These are phyloP conservation scores for Crepidodera aurea DNA, from an alignment of 2,888 invertebrate genomes.

Conservation along the genomic window DNA sequence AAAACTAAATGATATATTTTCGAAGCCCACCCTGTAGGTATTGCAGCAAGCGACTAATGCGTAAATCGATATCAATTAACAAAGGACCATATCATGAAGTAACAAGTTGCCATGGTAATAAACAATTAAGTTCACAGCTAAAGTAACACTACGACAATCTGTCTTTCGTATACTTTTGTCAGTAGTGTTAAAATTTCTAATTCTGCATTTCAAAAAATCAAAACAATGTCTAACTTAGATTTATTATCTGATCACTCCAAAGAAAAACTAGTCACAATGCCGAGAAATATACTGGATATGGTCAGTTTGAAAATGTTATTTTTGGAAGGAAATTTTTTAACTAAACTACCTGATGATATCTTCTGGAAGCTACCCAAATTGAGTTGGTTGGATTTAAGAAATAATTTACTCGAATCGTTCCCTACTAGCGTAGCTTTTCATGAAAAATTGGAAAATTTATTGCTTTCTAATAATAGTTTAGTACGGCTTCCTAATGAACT, in stretches of 20 bases:
- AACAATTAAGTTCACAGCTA: constrained; percentile 12
- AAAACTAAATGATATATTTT: no score
- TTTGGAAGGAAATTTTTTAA: constrained; percentile 66
- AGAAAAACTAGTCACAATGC: constrained; percentile 53
- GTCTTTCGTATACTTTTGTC: constrained; percentile 21
- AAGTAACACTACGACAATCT: constrained; percentile 8
- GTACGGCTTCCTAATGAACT: constrained; percentile 69
- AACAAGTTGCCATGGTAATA: constrained; percentile 27
- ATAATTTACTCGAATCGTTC: constrained; percentile 66
- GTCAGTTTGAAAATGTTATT: constrained; percentile 64
- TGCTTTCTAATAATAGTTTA: constrained; percentile 71
- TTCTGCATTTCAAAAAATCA: constrained; percentile 14
- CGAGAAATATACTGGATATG: constrained; percentile 53
- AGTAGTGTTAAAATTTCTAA: constrained; percentile 33
- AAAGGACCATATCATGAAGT: neutral
- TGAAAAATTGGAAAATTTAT: constrained; percentile 67
- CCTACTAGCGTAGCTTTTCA: constrained; percentile 69
- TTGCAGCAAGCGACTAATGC: neutral
- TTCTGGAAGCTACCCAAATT: constrained; percentile 66
- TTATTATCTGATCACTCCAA: constrained; percentile 58
- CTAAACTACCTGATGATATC: constrained; percentile 64
- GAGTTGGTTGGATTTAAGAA: constrained; percentile 72
- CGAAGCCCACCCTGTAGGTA: no score
- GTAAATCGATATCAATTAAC: constrained; percentile 26
- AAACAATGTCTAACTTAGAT: constrained; percentile 48